Percentiles rank a stretch among this genome's conserved stretches.
These are phyloP conservation scores for Bursaphelenchus okinawaensis DNA, from an alignment of 2,888 invertebrate genomes.

Conservation along the genomic window DNA sequence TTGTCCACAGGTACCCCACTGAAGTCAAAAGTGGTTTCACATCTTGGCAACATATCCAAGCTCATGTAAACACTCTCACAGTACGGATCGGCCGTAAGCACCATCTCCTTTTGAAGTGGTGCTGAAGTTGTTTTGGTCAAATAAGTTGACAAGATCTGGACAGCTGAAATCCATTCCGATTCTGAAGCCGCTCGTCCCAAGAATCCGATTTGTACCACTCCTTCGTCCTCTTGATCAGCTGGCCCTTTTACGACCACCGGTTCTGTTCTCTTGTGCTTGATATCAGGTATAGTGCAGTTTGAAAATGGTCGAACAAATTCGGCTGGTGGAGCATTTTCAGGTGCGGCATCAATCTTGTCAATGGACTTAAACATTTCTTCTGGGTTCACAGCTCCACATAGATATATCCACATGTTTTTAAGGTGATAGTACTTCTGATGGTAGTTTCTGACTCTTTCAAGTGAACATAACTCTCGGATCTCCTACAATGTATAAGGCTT, in stretches of 20 bases:
- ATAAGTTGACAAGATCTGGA: constrained; percentile 72
- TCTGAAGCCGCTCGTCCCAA: constrained; percentile 24
- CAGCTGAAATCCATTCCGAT: constrained; percentile 13
- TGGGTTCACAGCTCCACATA: constrained; percentile 23
- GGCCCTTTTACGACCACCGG: constrained; percentile 37
- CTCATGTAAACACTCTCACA: constrained; percentile 24
- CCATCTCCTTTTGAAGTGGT: constrained; percentile 67
- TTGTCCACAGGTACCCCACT: constrained; percentile 45
- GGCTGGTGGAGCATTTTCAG: constrained; percentile 24
- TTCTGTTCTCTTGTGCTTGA: background rate
- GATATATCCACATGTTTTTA: constrained; percentile 74
- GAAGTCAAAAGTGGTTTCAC: constrained; percentile 39
- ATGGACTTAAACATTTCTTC: constrained; percentile 19
- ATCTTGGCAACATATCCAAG: constrained; percentile 31
- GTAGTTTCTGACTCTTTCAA: constrained; percentile 74
- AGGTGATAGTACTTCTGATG: constrained; percentile 81
- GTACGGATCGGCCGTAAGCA: constrained; percentile 46
- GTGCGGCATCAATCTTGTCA: constrained; percentile 26
- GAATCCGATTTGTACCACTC: constrained; percentile 56
- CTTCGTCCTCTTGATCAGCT: constrained; percentile 46
- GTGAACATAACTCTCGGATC: constrained; percentile 73
- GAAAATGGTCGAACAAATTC: constrained; percentile 45
- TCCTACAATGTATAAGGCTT: constrained; percentile 78
- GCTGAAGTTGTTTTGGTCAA: constrained; percentile 80
- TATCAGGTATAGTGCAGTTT: constrained; percentile 19